A percentile compares a stretch with the other conserved stretches of the same genome.
Conservation (phyloP, 1,140 invertebrate species). For the Glomeris maerens region DNA sequence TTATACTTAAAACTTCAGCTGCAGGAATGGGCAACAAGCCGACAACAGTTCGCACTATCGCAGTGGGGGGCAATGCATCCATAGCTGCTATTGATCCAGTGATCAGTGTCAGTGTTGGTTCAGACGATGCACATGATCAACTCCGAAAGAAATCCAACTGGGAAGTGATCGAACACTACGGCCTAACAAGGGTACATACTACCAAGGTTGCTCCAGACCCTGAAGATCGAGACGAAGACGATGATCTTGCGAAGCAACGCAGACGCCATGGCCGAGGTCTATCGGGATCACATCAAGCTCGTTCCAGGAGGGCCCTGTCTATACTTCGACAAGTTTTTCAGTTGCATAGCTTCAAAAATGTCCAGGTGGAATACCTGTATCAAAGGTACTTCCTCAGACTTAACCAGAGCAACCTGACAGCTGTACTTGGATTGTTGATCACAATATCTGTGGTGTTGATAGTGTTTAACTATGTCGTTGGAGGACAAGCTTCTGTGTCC, state of each 20-base stretch:
- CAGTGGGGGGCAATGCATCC: no score
- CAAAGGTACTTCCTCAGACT: slow-evolving; percentile 83
- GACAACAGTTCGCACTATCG: no score
- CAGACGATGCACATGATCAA: slow-evolving; percentile 23
- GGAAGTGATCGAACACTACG: slow-evolving; percentile 72
- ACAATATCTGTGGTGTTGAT: slow-evolving; percentile 47
- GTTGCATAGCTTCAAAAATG: slow-evolving; percentile 52
- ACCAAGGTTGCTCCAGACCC: slow-evolving; percentile 16
- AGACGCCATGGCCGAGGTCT: slow-evolving; percentile 21
- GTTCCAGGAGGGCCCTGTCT: slow-evolving; percentile 19
- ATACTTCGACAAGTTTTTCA: slow-evolving; percentile 32
- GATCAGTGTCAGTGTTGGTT: no score
- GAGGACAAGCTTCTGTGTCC: slow-evolving; percentile 16
- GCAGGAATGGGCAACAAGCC: no score
- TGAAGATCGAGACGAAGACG: background rate
- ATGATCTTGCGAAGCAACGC: background rate
- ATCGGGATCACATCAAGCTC: slow-evolving; percentile 15
- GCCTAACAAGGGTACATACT: background rate
- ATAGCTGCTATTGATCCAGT: no score
- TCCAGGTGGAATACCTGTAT: slow-evolving; percentile 72
- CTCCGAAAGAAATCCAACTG: slow-evolving; percentile 56
- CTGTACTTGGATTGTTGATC: slow-evolving; percentile 59
- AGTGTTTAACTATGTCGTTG: slow-evolving; percentile 29
- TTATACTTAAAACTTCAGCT: no score
- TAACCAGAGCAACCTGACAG: slow-evolving; percentile 78